A percentile compares a stretch with the other conserved stretches of the same genome.
Evolutionary conservation across 2,888 invertebrate genomes (phyloP).

Genomic region (Clusia tigrina): DNA sequence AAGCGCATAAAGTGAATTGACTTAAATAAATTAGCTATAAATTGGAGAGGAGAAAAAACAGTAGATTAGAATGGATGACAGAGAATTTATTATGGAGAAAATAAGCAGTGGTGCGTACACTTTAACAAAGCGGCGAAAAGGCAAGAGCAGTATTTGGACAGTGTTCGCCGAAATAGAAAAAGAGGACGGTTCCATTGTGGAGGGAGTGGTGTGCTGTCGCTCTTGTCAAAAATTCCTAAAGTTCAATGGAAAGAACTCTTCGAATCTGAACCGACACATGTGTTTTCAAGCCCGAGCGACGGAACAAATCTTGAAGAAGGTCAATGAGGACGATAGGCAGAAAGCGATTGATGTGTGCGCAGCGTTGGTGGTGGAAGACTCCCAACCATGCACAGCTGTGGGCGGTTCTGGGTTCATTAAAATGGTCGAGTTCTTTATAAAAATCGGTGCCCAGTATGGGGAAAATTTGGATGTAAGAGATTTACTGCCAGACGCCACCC

Average conservation of each 20-base stretch:
- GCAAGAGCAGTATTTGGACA: too few relatives aligned
- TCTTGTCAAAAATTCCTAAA: conserved; percentile 14
- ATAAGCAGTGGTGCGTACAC: too few relatives aligned
- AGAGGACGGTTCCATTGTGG: conserved; percentile 8
- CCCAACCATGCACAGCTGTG: conserved; percentile 8
- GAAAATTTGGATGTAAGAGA: conserved; percentile 17
- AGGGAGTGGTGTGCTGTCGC: conserved; percentile 15
- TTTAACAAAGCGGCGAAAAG: too few relatives aligned
- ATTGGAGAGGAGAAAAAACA: too few relatives aligned
- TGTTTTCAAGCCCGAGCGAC: conserved; percentile 10
- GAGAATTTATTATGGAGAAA: too few relatives aligned
- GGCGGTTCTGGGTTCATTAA: conserved; percentile 15
- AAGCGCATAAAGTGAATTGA: too few relatives aligned
- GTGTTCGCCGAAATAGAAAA: conserved; percentile 18
- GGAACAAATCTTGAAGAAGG: conserved; percentile 7
- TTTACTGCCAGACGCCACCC: conserved; percentile 11
- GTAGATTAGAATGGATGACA: too few relatives aligned
- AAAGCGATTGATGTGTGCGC: conserved; percentile 9
- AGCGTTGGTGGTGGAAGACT: conserved; percentile 16
- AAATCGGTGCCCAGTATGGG: conserved; percentile 18
- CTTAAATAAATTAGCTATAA: too few relatives aligned
- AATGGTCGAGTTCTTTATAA: conserved; percentile 16
- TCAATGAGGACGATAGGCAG: neutral
- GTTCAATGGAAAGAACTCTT: conserved; percentile 7
- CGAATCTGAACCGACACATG: conserved; percentile 20